These are phyloP conservation scores for Drosophila nigritarsus DNA, from an alignment of 2,888 invertebrate genomes.

Conservation along the genomic window DNA sequence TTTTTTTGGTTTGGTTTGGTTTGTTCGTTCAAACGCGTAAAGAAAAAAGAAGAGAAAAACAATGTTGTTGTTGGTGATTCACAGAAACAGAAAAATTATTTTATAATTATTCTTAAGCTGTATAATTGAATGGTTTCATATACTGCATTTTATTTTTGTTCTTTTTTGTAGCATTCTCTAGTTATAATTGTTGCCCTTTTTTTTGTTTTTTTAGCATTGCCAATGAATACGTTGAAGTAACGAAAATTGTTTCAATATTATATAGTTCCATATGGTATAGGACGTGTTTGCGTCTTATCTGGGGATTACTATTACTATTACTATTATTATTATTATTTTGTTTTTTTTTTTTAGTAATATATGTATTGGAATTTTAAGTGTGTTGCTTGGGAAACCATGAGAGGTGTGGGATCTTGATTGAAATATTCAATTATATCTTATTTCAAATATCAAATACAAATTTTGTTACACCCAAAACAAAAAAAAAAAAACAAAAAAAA, in stretches of 20 bases:
- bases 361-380: slow-evolving; percentile 44
- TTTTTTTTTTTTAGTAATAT: slow-evolving; percentile 44
- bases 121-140: slow-evolving; percentile 63
- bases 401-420: slow-evolving; percentile 23
- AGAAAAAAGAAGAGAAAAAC: slow-evolving; percentile 85
- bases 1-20: slow-evolving; percentile 51
- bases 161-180: slow-evolving; percentile 38
- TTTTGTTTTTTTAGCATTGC: slow-evolving; percentile 48
- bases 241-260: slow-evolving; percentile 13
- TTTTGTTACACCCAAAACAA: slow-evolving; percentile 83
- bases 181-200: slow-evolving; percentile 38
- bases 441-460: slow-evolving; percentile 17
- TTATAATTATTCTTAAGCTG: slow-evolving; percentile 79
- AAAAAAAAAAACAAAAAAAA: slow-evolving; percentile 19
- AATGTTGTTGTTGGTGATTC: slow-evolving; percentile 85
- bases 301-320: no score
- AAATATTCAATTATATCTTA: slow-evolving; percentile 5
- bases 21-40: slow-evolving; percentile 82
- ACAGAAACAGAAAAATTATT: slow-evolving; percentile 83
- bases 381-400: slow-evolving; percentile 48
- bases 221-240: slow-evolving; percentile 39
- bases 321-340: not conserved
- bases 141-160: slow-evolving; percentile 42
- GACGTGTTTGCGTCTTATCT: slow-evolving; percentile 15
- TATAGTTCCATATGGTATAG: slow-evolving; percentile 31